Evolutionary conservation across 2,797 vertebrate genomes (phyloP).

Genomic region (Tragopan temminckii): DNA sequence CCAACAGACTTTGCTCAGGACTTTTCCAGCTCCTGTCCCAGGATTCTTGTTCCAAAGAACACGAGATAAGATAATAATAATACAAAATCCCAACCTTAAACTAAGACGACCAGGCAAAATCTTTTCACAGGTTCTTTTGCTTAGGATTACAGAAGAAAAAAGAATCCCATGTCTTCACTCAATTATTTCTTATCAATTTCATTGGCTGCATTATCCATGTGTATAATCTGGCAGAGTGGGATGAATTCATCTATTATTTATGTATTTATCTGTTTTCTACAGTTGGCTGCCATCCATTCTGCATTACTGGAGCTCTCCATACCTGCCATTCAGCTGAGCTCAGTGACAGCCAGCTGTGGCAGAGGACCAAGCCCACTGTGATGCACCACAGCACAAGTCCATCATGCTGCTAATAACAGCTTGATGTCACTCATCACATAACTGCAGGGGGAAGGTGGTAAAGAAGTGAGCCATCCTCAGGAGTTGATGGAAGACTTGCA

Average conservation of each 20-base stretch:
- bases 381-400: not conserved
- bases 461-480: not conserved
- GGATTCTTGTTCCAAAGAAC: not conserved
- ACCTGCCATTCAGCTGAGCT: not conserved
- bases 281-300: not conserved
- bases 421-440: not conserved
- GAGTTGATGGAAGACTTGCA: not conserved
- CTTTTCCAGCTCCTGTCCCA: not conserved
- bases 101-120: not conserved
- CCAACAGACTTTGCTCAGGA: not conserved
- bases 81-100: not conserved
- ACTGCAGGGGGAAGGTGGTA: not conserved
- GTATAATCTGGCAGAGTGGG: not conserved
- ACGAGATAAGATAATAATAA: not conserved
- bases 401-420: not conserved
- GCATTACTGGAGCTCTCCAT: not conserved
- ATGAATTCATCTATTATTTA: constrained; percentile 15
- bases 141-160: not conserved
- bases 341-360: not conserved
- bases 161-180: not conserved
- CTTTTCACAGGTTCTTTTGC: not conserved
- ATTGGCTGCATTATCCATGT: not conserved
- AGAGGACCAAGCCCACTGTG: not conserved
- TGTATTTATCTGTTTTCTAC: not conserved
- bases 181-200: constrained; percentile 21